A percentile compares a stretch with the other conserved stretches of the same genome.
Evolutionary conservation across 1,140 invertebrate species (phyloP).

Genomic region (Geopemphigus sp.): DNA sequence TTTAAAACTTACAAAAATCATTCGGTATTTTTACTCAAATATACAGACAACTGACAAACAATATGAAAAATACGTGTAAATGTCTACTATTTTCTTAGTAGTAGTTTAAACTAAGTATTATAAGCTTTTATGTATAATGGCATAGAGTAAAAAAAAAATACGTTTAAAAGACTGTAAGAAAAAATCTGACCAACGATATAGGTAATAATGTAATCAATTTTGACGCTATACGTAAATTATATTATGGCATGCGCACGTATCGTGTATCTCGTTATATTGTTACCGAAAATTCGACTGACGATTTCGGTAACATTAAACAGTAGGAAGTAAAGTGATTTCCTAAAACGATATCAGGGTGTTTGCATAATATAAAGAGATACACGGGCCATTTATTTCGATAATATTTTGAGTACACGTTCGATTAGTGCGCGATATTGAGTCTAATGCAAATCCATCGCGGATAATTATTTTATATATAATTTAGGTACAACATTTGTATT

Average conservation of each 20-base stretch:
- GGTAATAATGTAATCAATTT: constrained; percentile 3
- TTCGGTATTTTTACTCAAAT: no score
- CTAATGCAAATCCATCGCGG: neutral
- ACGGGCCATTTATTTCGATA: constrained; percentile 31
- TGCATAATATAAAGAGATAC: constrained; percentile 35
- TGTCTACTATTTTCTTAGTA: no score
- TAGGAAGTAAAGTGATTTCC: constrained; percentile 34
- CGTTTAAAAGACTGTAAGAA: neutral
- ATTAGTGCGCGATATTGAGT: constrained; percentile 23
- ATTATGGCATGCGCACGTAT: neutral
- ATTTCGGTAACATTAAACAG: constrained; percentile 12
- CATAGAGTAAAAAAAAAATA: neutral
- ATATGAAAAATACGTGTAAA: no score
- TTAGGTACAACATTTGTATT: neutral
- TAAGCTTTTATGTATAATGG: no score
- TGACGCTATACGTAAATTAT: constrained; percentile 5
- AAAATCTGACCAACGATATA: neutral
- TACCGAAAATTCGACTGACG: neutral
- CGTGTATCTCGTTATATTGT: constrained; percentile 2
- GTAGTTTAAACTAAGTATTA: no score
- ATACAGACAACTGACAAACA: no score
- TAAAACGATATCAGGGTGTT: constrained; percentile 29
- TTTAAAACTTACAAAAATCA: no score
- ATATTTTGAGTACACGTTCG: constrained; percentile 39
- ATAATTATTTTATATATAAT: constrained; percentile 1